Percentiles rank a stretch among this genome's conserved stretches.
Conservation (phyloP, 2,888 invertebrate species). For the Drosophila quasianomalipes region DNA sequence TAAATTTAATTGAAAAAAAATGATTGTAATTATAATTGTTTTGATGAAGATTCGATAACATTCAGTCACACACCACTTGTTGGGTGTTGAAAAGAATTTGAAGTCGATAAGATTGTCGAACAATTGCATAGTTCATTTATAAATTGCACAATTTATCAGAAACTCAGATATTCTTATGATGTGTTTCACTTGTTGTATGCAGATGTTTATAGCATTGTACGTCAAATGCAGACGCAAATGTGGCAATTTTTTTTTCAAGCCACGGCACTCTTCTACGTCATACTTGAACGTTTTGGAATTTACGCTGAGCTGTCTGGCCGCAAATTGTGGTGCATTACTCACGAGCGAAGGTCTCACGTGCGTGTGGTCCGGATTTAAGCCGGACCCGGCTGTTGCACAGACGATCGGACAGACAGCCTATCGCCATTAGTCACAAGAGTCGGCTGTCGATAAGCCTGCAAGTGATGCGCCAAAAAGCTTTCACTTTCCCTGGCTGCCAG, state of each 20-base stretch:
- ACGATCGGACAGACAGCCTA: neutral
- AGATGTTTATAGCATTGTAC: neutral
- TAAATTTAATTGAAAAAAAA: neutral
- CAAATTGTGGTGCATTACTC: conserved; percentile 29
- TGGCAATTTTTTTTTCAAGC: neutral
- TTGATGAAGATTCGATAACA: neutral
- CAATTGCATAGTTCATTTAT: neutral
- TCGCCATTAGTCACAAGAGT: conserved; percentile 45
- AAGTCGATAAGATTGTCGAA: no score
- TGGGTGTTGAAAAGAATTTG: neutral
- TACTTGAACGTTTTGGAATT: conserved; percentile 27
- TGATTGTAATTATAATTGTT: neutral
- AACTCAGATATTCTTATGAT: neutral
- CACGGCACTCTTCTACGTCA: conserved; percentile 3
- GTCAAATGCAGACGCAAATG: conserved; percentile 6
- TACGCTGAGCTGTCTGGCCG: conserved; percentile 28
- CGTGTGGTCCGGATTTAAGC: conserved; percentile 4
- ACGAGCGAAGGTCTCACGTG: neutral
- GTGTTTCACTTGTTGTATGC: neutral
- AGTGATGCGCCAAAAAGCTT: conserved; percentile 46
- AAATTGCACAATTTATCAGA: neutral
- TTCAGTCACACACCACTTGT: neutral
- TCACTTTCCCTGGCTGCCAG: conserved; percentile 48
- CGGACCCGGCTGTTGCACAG: neutral
- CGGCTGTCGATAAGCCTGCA: conserved; percentile 24